A percentile compares a stretch with the other conserved stretches of the same genome.
phyloP scores from a whole-genome alignment of 2,797 vertebrate species.

The Pogoniulus pusillus region DNA sequence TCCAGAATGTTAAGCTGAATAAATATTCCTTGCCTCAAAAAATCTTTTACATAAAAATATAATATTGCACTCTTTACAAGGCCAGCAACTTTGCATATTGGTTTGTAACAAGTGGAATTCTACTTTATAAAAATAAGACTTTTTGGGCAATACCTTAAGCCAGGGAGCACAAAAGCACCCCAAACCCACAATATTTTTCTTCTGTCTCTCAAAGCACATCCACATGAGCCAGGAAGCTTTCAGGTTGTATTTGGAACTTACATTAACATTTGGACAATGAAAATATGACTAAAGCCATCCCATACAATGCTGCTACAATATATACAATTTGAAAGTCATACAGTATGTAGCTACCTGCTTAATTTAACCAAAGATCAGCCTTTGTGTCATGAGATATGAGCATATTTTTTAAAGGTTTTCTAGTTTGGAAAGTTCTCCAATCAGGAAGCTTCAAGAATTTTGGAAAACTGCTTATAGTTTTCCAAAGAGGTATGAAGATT shows the following conservation, averaged over 20 bases:
- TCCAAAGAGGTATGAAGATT: neutral
- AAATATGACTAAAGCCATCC: conserved; percentile 8
- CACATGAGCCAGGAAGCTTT: conserved; percentile 51
- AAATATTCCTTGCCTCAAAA: conserved; percentile 75
- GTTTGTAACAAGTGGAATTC: conserved; percentile 68
- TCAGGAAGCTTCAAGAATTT: conserved; percentile 35
- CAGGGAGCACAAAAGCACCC: conserved; percentile 46
- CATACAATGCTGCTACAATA: neutral
- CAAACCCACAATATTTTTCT: conserved; percentile 51
- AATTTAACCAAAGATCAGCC: neutral
- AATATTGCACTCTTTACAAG: conserved; percentile 80
- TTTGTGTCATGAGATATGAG: conserved; percentile 3
- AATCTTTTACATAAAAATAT: conserved; percentile 79
- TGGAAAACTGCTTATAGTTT: conserved; percentile 43
- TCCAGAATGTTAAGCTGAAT: conserved; percentile 73
- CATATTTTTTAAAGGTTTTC: neutral
- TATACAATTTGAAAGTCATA: neutral
- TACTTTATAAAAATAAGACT: conserved; percentile 70
- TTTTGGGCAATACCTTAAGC: conserved; percentile 58
- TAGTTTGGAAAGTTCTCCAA: conserved; percentile 47
- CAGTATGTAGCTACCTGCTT: neutral
- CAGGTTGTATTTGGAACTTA: conserved; percentile 24
- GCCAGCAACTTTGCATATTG: conserved; percentile 75
- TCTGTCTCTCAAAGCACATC: conserved; percentile 56
- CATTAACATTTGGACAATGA: neutral